Evolutionary conservation across 2,888 invertebrate species (phyloP).

Genomic region (Platerodrilus igneus): DNA sequence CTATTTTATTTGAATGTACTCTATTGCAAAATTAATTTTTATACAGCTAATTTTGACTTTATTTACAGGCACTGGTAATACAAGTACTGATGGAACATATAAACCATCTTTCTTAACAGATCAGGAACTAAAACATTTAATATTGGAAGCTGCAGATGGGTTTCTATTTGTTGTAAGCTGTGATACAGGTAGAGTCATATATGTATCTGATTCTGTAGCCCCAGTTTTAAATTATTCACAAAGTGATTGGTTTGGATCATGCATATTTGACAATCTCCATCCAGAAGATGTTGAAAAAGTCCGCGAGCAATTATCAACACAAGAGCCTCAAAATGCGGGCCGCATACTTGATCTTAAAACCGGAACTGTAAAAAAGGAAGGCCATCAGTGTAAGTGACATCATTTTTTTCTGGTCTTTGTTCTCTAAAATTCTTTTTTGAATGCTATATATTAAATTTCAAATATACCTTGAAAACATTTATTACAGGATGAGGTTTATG

Average conservation of each 20-base stretch:
- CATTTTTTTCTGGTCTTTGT: background rate
- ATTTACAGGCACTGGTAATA: conserved; percentile 84
- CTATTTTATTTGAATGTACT: too few species aligned
- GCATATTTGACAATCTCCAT: conserved; percentile 93
- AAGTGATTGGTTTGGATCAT: conserved; percentile 96
- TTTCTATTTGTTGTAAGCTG: conserved; percentile 96
- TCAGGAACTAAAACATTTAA: conserved; percentile 97
- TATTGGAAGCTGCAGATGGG: conserved; percentile 98
- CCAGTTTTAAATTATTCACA: conserved; percentile 96
- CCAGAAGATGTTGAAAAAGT: conserved; percentile 97
- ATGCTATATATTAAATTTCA: too few species aligned
- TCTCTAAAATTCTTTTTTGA: too few species aligned
- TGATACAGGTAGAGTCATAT: conserved; percentile 94
- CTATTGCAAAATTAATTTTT: too few species aligned
- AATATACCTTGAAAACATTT: too few species aligned
- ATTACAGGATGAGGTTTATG: too few species aligned
- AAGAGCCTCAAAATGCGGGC: conserved; percentile 93
- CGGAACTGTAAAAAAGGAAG: conserved; percentile 98
- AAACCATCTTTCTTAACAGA: conserved; percentile 99
- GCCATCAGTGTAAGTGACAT: conserved; percentile 84
- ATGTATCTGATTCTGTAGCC: conserved; percentile 97
- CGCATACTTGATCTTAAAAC: conserved; percentile 96
- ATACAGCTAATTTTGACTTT: conserved; percentile 16
- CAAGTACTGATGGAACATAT: conserved; percentile 93
- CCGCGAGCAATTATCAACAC: conserved; percentile 93